Evolutionary conservation across 92 coral and sea anemone genomes (phyloP).

Genomic region (Scolanthus callimorphus): DNA sequence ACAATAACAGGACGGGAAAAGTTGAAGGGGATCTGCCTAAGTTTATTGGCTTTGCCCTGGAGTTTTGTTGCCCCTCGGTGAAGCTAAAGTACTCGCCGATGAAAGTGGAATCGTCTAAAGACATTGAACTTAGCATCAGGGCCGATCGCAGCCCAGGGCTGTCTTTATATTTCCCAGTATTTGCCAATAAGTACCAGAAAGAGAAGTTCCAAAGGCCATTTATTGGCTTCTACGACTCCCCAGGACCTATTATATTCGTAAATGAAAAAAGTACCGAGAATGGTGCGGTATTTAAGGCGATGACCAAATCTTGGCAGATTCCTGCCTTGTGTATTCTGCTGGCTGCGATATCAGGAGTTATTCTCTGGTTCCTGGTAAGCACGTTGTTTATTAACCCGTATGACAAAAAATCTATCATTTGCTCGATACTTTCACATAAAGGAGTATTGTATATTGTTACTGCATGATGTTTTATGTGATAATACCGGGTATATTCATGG

Average conservation of each 20-base stretch:
- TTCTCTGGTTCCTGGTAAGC: slow-evolving; percentile 41
- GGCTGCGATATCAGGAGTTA: slow-evolving; percentile 32
- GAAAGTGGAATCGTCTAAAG: slow-evolving; percentile 32
- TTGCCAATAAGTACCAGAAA: slow-evolving; percentile 39
- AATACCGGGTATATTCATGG: background rate
- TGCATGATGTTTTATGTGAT: no score
- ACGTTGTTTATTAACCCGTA: no score
- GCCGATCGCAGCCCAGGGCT: slow-evolving; percentile 12
- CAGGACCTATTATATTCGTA: slow-evolving; percentile 16
- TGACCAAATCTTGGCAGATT: slow-evolving; percentile 32
- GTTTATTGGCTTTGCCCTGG: slow-evolving; percentile 4
- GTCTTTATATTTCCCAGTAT: slow-evolving; percentile 35
- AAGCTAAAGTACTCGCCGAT: slow-evolving; percentile 15
- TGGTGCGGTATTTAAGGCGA: slow-evolving; percentile 31
- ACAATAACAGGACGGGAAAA: slow-evolving; percentile 1
- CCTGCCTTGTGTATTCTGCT: slow-evolving; percentile 28
- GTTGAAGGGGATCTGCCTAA: slow-evolving; percentile 4
- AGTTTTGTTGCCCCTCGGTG: slow-evolving; percentile 20
- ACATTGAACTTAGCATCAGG: slow-evolving; percentile 19
- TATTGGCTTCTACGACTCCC: slow-evolving; percentile 36
- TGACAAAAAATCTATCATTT: no score
- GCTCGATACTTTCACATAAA: no score
- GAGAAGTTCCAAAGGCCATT: slow-evolving; percentile 42
- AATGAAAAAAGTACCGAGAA: slow-evolving; percentile 3
- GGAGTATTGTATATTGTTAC: no score